Evolutionary conservation across 1,140 invertebrate species (phyloP).

Genomic region (Maconellicoccus hirsutus): DNA sequence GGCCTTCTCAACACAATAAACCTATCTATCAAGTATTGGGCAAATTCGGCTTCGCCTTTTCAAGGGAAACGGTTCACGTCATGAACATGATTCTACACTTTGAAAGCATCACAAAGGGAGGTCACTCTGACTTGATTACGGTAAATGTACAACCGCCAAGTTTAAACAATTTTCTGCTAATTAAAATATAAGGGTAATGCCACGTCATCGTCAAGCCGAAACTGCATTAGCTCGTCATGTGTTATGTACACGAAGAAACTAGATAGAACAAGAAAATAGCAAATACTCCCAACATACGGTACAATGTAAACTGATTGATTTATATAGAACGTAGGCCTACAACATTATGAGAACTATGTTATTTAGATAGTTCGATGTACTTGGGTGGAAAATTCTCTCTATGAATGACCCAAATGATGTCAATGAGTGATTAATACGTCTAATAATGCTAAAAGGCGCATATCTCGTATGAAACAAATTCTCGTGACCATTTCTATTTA

Average conservation of each 20-base stretch:
- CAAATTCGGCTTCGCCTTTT: no score
- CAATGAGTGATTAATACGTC: background rate
- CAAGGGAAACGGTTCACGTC: no score
- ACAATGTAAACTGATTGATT: background rate
- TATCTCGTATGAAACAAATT: background rate
- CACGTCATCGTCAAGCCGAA: no score
- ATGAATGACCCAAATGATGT: background rate
- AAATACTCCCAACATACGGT: background rate
- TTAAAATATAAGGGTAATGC: background rate
- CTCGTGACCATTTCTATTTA: background rate
- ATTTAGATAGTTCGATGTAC: no score
- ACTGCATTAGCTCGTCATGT: no score
- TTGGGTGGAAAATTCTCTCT: background rate
- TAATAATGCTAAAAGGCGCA: conserved; percentile 1
- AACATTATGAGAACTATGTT: no score
- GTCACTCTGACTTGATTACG: background rate
- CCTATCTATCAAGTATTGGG: no score
- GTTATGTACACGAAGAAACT: no score
- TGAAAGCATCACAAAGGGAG: background rate
- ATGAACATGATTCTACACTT: background rate
- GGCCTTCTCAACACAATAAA: no score
- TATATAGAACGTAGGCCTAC: background rate
- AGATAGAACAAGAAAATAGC: background rate
- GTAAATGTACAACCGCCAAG: background rate
- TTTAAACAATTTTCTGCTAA: background rate